Conservation (phyloP, 2,797 vertebrate species). For the Eidolon dupreanum region DNA sequence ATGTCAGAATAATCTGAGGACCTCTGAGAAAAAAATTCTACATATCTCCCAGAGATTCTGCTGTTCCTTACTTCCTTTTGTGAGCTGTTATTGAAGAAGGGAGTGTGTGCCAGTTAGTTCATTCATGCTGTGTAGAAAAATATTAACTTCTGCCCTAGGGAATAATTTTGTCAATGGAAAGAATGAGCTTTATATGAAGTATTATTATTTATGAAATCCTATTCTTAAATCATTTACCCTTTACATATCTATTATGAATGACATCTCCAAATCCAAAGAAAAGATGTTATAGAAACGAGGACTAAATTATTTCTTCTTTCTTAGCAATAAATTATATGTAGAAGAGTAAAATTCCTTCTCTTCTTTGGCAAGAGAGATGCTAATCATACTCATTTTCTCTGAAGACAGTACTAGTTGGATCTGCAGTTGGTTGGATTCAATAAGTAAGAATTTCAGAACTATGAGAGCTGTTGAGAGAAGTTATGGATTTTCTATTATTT, state of each 20-base stretch:
- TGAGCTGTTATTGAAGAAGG: background rate
- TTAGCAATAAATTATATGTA: background rate
- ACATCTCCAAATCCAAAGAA: background rate
- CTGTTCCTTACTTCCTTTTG: background rate
- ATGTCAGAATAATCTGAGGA: background rate
- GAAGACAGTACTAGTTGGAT: background rate
- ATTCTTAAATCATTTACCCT: conserved; percentile 5
- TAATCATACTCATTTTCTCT: background rate
- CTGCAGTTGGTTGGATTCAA: background rate
- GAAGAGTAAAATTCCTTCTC: background rate
- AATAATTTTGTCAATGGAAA: background rate
- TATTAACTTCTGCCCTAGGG: background rate
- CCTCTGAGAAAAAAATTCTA: background rate
- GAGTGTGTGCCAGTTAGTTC: background rate
- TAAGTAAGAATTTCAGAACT: background rate
- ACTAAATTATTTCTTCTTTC: background rate
- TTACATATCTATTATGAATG: background rate
- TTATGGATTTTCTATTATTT: background rate
- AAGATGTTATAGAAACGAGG: background rate
- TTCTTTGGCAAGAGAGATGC: background rate
- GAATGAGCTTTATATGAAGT: background rate
- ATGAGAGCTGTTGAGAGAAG: background rate
- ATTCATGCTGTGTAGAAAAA: background rate
- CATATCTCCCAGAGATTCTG: background rate
- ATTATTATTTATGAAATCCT: background rate